Evolutionary conservation across 2,888 invertebrate genomes (phyloP), one percentile per base, ranked within the genome.

Genomic region (Oxyscelio sp.): DNA sequence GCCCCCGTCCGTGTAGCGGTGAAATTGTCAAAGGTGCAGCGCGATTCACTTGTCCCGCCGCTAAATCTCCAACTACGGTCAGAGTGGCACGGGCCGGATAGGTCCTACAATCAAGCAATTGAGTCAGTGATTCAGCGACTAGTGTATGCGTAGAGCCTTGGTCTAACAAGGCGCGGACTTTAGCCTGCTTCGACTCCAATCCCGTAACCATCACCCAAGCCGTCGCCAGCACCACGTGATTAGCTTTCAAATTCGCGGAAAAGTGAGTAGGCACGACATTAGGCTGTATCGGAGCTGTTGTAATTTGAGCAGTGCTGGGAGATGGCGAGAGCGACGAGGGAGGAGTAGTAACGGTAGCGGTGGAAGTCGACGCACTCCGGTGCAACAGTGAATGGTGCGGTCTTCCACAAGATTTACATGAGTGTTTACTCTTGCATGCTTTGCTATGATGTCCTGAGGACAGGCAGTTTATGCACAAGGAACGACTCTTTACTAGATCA

Each of bases 341-440:
- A n/a, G n/a, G n/a, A n/a, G n/a, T n/a, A n/a, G n/a, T n/a, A n/a
- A n/a, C n/a, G n/a, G n/a, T n/a, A n/a, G n/a, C n/a, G n/a, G n/a
- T n/a, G n/a, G n/a, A n/a, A n/a, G n/a, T n/a, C n/a, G n/a, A n/a
- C n/a, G n/a, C n/a, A n/a, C n/a, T n/a, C n/a, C n/a, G n/a, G n/a
- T 68, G 68, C 21, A 68, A n/a, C 9, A 68, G 5, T 11, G 54
- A n/a, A 21, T 70, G 56, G 17, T 70, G 70, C 11, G 43, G 40
- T 21, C 27, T 24, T 13, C 21, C 13, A 43, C 70, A 70, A 21
- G 45, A 22, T 4, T 48, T n/a, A 59, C 71, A 71, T 6, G 2
- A n/a, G 21, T 17, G 31, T 9, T 22, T 31, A 19, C 70, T 70
- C 4, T 56, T 56, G 31, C 70, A 70, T 15, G 1, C 3, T 52